Evolutionary conservation across 23 tunicate species (phyloP), one percentile per base, ranked within the genome.

Genomic region (Trididemnum clinides): DNA sequence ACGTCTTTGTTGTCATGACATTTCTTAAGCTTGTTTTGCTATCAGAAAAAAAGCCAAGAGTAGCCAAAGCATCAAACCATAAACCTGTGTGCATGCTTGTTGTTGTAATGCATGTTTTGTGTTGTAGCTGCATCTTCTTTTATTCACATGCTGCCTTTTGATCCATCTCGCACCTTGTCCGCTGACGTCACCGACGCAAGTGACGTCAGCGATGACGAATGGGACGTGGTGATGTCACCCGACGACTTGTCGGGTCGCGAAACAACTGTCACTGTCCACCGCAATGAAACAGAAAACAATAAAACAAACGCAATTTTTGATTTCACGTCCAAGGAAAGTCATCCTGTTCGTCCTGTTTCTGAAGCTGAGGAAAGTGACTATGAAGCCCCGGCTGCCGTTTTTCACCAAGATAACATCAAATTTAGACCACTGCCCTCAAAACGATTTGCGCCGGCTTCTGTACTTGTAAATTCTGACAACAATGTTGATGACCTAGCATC

Each of bases 341-440:
- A 59, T 59, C 66, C 66, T 59, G 66, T 28, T 66, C 37, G 10
- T 66, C 75, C 37, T 36, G 15, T 15, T 44, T 37, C 75, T 3
- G 37, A 29, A 2, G 30, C 75, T 10, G 75, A 66, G 37, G 75
- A 29, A n/a, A n/a, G n/a, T 2, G 75, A 66, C 30, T 7, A 66
- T 66, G 75, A 32, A 3, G 75, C 37, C n/a, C 75, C 31, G 36
- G 31, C 31, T 36, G 3, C 36, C 37, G 4, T 59, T 32, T 66
- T 37, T 3, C 31, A 29, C 31, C 75, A 66, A 59, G 66, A 59
- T n/a, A 25, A 28, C 3, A 59, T 59, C 25, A 59, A 25, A 20
- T 66, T 66, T 66, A 15, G 37, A 19, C 75, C 75, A 4, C n/a
- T 66, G 37, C 75, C 75, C 3, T 66, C 75, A 7, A 66, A 66